Evolutionary conservation across 2,797 vertebrate species (phyloP), one percentile per base, ranked within the genome.

Genomic region (Neosalanx taihuensis): DNA sequence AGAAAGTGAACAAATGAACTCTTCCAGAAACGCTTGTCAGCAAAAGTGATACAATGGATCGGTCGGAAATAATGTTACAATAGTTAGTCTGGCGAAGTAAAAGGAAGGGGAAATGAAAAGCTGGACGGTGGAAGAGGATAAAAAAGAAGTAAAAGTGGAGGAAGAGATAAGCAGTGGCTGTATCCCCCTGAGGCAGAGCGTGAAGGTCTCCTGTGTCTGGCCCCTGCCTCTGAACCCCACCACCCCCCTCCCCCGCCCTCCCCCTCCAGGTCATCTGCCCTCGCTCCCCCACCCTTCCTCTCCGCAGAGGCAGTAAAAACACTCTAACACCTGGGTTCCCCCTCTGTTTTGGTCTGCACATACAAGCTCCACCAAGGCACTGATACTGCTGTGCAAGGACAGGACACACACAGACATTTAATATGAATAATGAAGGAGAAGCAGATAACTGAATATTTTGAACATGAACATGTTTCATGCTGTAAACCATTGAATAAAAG

Each of bases 271-370:
- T 92, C 91, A 93, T 87, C 81, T 87, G 84, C 84, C 85, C 91
- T 85, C 71, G 69, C 81, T 89, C 88, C 88, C 88, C 88, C 85
- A 86, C 89, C 89, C 88, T 91, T 91, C 91, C 90, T 91, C 90
- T 90, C 90, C 85, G 81, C 85, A 89, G 90, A 93, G 87, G 85
- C 89, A 91, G 91, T 89, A 88, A 91, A 93, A 93, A 92, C 86
- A 92, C 89, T 88, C 78, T 89, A 92, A 88, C 92, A 94, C 92
- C 92, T 94, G 92, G 90, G 88, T 90, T 90, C 89, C 89, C 93
- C 93, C 92, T 88, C 78, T 86, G 86, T 90, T 90, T 88, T 86
- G 89, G 91, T 88, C 85, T 89, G 89, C 87, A 92, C 81, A 85
- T 85, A 85, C 85, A 72, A 88, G 89, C 84, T 82, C 83, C 90